Evolutionary conservation across 1,140 invertebrate species (phyloP), one percentile per base, ranked within the genome.

Genomic region (Papilio machaon): DNA sequence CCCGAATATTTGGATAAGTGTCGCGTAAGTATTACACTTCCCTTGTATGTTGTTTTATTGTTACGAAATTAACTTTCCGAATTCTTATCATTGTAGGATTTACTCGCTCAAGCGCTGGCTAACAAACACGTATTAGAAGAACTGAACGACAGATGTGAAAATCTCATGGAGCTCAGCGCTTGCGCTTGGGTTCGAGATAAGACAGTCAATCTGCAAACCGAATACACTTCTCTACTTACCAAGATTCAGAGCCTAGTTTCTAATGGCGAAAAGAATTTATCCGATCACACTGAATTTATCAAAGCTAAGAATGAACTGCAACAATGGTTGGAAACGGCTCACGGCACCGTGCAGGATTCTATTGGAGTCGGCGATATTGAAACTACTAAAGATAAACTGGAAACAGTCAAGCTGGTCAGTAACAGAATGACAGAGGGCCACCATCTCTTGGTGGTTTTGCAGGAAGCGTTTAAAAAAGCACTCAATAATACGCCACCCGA

Each of bases 271-370:
- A 98, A 98, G 93, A 98, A 97, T 91, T 91, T 98, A 0, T 97
- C 97, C 1, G 98, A 98, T 91, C 97, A 98, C 82, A 98, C 97
- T 0, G 98, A 98, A 89, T 99, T 98, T 91, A 94, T 98, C 1
- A 97, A 97, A 86, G 97, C 97, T 6, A 98, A 98, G 88, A 96
- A 97, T 83, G 97, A 98, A 87, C 95, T 98, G 84, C 96, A 98
- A 81, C 95, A 96, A 49, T 99, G 98, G 98, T 94, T 98, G 23
- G 95, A 96, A 70, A 96, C 96, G 60, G 97, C 97, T 19, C 96
- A 97, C 84, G 96, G 96, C 19, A 97, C 97, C 5, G 96, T 99
- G 7, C 96, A 98, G 88, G 97, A 98, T 85, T 98, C 98, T 82
- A 95, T 96, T 85, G 97, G 97, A 46, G 96, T 97, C 80, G 98